Percentiles rank a stretch among this genome's conserved stretches.
These are phyloP conservation scores for Brachyopa scutellaris DNA, from an alignment of 2,888 invertebrate species.

Conservation along the genomic window DNA sequence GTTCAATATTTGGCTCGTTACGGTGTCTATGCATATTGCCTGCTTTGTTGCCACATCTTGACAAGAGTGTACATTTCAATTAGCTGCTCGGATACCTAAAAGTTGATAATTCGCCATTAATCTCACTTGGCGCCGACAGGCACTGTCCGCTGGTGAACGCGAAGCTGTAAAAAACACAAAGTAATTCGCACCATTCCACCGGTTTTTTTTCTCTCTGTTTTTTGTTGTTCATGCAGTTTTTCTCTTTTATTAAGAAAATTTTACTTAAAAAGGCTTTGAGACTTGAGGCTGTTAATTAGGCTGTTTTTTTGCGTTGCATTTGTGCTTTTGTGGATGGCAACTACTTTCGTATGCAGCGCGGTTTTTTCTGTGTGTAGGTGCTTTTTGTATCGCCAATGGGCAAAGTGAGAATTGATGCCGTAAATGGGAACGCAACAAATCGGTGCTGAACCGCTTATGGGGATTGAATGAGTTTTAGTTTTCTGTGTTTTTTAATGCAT, in stretches of 20 bases:
- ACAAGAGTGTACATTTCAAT: conserved; percentile 65
- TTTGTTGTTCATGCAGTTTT: conserved; percentile 2
- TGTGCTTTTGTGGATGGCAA: neutral
- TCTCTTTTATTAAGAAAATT: conserved; percentile 26
- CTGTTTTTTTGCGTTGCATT: neutral
- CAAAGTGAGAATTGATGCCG: conserved; percentile 23
- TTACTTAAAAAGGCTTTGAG: conserved; percentile 30
- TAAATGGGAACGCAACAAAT: conserved; percentile 49
- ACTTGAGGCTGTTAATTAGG: conserved; percentile 63
- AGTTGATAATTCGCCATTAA: conserved; percentile 52
- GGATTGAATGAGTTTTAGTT: conserved; percentile 23
- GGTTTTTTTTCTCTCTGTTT: neutral
- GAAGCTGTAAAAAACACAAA: conserved; percentile 34
- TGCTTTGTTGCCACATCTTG: conserved; percentile 40
- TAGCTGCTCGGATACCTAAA: conserved; percentile 44
- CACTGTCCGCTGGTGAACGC: neutral
- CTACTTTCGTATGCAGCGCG: conserved; percentile 28
- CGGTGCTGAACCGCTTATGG: conserved; percentile 26
- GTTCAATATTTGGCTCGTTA: conserved; percentile 44
- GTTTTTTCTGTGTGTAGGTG: conserved; percentile 44
- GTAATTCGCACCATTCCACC: conserved; percentile 41
- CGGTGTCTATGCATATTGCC: conserved; percentile 1
- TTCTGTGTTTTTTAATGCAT: neutral
- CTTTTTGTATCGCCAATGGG: conserved; percentile 56
- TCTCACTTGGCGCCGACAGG: conserved; percentile 21